Conservation (phyloP, 2,113 vertebrate species). For the Lichenostomus cassidix region DNA sequence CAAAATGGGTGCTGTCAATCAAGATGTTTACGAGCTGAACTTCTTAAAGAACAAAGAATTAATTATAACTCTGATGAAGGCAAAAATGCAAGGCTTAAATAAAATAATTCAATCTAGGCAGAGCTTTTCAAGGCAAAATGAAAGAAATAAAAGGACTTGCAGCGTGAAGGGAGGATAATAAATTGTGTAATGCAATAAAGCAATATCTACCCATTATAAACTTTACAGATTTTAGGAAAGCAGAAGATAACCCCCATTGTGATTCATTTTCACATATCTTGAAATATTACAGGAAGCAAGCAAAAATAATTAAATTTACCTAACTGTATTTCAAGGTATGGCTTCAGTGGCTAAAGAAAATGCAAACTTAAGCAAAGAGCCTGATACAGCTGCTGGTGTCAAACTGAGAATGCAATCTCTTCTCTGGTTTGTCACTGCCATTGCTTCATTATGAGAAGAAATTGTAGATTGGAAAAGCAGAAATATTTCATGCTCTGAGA, state of each 20-base stretch:
- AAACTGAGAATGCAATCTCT: slow-evolving; percentile 50
- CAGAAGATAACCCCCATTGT: background rate
- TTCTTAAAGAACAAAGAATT: background rate
- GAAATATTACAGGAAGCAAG: slow-evolving; percentile 26
- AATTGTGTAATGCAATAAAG: background rate
- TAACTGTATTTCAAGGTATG: slow-evolving; percentile 30
- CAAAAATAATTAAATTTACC: slow-evolving; percentile 35
- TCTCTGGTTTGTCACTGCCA: background rate
- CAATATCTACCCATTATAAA: background rate
- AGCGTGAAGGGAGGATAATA: background rate
- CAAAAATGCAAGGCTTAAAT: background rate
- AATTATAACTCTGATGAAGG: background rate
- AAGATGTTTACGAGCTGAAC: background rate
- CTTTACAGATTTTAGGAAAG: background rate
- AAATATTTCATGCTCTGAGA: slow-evolving; percentile 9
- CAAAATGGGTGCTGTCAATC: background rate
- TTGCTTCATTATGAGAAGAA: slow-evolving; percentile 16
- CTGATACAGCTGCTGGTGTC: background rate
- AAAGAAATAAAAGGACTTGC: background rate
- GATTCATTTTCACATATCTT: slow-evolving; percentile 11
- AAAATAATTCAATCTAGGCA: background rate
- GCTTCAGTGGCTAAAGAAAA: slow-evolving; percentile 3
- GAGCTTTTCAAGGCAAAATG: background rate
- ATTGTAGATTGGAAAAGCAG: background rate
- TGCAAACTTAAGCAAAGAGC: slow-evolving; percentile 20